Evolutionary conservation across 2,113 vertebrate species (phyloP).

Genomic region (Serinus canaria): DNA sequence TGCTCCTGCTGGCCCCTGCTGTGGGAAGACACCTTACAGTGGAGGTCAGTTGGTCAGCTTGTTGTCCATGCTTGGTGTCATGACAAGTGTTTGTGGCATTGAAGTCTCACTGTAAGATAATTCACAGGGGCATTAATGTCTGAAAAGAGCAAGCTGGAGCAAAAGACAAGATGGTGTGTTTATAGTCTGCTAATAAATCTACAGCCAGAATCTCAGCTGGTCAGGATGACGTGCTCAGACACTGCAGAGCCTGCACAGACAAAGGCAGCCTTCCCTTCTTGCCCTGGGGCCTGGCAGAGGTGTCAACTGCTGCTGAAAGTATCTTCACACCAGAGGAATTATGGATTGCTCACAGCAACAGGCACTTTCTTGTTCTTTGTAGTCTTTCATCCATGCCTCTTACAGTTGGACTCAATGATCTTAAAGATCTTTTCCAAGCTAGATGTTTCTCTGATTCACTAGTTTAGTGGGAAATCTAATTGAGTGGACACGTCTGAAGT

Average conservation of each 20-base stretch:
- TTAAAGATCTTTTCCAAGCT: not conserved
- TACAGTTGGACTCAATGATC: accelerated
- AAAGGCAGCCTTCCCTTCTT: not conserved
- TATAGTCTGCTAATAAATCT: not conserved
- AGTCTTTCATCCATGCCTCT: not conserved
- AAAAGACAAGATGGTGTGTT: not conserved
- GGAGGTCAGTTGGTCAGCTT: not conserved
- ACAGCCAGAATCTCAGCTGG: accelerated
- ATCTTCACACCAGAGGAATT: not conserved
- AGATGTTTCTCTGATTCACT: not conserved
- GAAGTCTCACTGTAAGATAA: not conserved
- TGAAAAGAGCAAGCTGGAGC: not conserved
- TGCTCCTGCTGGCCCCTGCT: not conserved
- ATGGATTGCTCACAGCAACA: not conserved
- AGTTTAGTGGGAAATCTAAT: not conserved
- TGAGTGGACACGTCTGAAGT: not conserved
- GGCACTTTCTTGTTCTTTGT: not conserved
- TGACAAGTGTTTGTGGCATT: not conserved
- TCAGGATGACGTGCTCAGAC: accelerated
- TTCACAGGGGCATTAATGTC: not conserved
- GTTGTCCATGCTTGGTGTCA: not conserved
- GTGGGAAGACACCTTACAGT: not conserved
- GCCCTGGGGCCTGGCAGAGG: not conserved
- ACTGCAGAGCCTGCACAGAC: not conserved
- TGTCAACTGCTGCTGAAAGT: not conserved